A percentile compares a stretch with the other conserved stretches of the same genome.
phyloP scores from a whole-genome alignment of 2,113 vertebrate species.

The Saguinus midas region DNA sequence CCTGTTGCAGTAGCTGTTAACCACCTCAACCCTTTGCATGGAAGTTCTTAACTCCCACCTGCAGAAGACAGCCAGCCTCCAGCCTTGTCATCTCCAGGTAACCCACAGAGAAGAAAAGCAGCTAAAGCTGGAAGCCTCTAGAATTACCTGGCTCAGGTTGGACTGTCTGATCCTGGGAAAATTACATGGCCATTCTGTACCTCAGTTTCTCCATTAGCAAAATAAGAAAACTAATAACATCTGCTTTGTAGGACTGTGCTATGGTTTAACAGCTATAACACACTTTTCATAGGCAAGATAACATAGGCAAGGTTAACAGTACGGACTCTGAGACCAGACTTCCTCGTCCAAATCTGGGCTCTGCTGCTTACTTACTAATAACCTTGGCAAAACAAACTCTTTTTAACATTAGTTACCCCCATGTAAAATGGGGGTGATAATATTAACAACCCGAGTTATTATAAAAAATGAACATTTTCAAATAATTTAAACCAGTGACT shows the following conservation, averaged over 20 bases:
- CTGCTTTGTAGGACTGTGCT: background rate
- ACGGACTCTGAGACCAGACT: background rate
- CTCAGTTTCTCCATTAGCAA: background rate
- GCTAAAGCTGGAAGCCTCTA: background rate
- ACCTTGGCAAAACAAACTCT: background rate
- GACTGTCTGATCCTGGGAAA: background rate
- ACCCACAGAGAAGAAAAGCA: background rate
- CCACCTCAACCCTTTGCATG: background rate
- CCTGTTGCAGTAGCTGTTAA: background rate
- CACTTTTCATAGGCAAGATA: background rate
- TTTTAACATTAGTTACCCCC: background rate
- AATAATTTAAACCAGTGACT: background rate
- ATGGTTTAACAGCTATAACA: background rate
- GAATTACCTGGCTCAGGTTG: background rate
- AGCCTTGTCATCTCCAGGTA: background rate
- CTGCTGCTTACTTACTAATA: background rate
- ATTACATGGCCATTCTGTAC: background rate
- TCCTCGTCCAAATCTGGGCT: background rate
- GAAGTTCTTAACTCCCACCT: background rate
- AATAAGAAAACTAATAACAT: background rate
- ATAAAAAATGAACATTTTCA: background rate
- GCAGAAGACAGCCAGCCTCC: background rate
- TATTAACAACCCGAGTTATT: background rate
- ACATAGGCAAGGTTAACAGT: background rate
- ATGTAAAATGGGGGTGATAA: background rate